Evolutionary conservation across 2,797 vertebrate genomes (phyloP), one percentile per base, ranked within the genome.

Genomic region (Margarornis squamiger): DNA sequence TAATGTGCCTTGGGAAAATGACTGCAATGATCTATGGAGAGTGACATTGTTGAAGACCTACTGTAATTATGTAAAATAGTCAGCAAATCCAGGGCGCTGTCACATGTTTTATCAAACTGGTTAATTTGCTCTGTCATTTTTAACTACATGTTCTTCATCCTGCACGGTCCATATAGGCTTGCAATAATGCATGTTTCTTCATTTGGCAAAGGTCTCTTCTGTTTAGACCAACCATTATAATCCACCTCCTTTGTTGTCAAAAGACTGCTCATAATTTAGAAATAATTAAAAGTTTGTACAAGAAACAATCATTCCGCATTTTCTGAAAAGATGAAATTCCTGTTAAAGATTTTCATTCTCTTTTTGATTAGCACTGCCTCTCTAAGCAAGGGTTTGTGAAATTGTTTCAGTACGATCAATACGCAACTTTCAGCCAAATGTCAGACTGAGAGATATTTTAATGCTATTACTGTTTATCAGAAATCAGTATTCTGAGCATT

Each of bases 101-200:
- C 90, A 76, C 65, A 77, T 92, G 22, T 84, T 95, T 92, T 87
- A 88, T 91, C 74, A 92, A 93, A 82, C 34, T 74, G 66, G 46
- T 48, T 95, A 84, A 95, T 94, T 88, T 90, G 9, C 23, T 91
- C 30, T 93, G 66, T 79, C 72, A 2, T 87, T 92, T 95, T 75
- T 88, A 76, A 61, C 2, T 6, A 36, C 7, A 10, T 73, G 75
- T 75, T 79, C 58, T 94, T 93, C 55, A 72, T 71, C 65, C 65
- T 90, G 24, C 24, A 2, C 34, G 54, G 73, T 95, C 78, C 55
- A 41, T 90, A 85, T 27, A 91, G 70, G 12, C 57, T 83, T 91
- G 43, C 55, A 89, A 8, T 77, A 72, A 67, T 41, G 39, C 23
- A 38, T 14, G 0, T 79, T 91, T 77, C 77, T 94, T 94, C 63